Evolutionary conservation across 2,797 vertebrate species (phyloP).

Genomic region (Silurus aristotelis): DNA sequence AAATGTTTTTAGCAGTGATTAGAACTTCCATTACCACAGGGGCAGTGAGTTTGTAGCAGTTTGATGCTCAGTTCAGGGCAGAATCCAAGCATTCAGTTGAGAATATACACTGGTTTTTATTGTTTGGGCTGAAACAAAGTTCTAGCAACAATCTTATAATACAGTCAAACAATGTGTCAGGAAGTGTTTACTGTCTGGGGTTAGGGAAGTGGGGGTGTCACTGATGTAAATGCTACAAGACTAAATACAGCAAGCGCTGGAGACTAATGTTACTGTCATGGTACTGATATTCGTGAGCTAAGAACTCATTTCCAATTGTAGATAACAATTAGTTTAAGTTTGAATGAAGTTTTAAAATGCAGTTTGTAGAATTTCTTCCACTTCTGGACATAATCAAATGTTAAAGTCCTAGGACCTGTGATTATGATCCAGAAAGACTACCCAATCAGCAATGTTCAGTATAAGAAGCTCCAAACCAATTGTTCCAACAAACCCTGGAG

Average conservation of each 20-base stretch:
- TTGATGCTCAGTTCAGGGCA: no score
- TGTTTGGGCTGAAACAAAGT: no score
- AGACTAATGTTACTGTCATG: background rate
- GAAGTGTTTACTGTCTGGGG: background rate
- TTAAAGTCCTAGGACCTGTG: background rate
- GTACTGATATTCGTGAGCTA: no score
- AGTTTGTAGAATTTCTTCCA: background rate
- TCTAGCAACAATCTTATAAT: no score
- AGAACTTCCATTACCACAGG: no score
- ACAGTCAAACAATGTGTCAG: no score
- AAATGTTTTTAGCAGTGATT: no score
- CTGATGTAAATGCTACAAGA: background rate
- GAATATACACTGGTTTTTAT: no score
- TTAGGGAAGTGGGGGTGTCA: no score
- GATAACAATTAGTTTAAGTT: background rate
- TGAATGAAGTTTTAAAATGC: background rate
- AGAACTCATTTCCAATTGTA: background rate
- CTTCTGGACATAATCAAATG: background rate
- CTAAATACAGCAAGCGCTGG: background rate
- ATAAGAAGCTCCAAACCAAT: slow-evolving; percentile 3
- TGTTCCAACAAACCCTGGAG: background rate
- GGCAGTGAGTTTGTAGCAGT: no score
- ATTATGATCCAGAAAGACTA: background rate
- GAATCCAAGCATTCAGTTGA: no score
- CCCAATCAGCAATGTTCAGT: background rate